A percentile compares a stretch with the other conserved stretches of the same genome.
phyloP scores from a whole-genome alignment of 2,797 vertebrate genomes.

The Artibeus jamaicensis region DNA sequence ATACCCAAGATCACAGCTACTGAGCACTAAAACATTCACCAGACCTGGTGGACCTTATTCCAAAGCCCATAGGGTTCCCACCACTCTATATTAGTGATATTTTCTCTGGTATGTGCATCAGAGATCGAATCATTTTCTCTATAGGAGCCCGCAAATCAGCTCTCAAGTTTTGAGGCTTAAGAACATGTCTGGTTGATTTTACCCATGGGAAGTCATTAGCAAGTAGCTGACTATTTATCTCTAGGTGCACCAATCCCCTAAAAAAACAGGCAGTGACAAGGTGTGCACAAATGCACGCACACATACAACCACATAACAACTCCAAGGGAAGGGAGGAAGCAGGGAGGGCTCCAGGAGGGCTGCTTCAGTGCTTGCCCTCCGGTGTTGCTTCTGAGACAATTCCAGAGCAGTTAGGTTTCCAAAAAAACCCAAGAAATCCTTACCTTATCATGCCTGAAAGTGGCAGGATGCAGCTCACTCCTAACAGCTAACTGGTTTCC shows the following conservation, averaged over 20 bases:
- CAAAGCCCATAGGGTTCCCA: background rate
- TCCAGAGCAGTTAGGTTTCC: background rate
- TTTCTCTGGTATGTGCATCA: background rate
- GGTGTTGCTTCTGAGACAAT: background rate
- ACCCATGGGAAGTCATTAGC: background rate
- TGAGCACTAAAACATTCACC: background rate
- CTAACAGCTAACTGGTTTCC: background rate
- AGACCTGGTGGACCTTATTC: background rate
- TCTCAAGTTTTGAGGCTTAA: background rate
- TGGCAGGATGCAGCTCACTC: background rate
- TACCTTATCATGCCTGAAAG: background rate
- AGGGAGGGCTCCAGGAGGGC: fast-evolving
- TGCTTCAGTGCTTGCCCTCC: background rate
- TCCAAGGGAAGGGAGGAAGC: background rate
- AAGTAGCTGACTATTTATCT: background rate
- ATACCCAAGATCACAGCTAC: background rate
- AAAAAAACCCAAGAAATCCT: background rate
- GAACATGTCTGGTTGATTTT: background rate
- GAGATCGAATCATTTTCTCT: background rate
- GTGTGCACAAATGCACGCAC: background rate
- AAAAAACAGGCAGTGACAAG: background rate
- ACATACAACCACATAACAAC: background rate
- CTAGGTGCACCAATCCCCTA: background rate
- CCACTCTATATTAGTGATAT: background rate
- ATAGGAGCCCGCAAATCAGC: background rate